phyloP scores from a whole-genome alignment of 2,888 invertebrate species.

The Nomada ruficornis region DNA sequence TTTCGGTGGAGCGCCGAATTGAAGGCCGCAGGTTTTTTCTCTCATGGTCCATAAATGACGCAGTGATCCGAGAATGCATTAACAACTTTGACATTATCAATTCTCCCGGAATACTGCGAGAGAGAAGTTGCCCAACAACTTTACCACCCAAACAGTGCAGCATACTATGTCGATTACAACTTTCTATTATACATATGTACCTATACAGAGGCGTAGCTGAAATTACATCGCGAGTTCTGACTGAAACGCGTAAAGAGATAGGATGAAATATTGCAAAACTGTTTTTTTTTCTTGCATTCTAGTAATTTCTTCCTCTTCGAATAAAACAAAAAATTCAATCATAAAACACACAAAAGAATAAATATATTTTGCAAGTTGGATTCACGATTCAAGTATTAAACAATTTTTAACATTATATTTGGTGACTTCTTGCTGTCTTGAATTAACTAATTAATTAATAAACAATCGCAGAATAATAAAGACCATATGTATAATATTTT shows the following conservation, averaged over 20 bases:
- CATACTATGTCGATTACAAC: constrained; percentile 43
- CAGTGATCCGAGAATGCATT: constrained; percentile 81
- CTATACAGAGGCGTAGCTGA: neutral
- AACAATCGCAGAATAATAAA: too few relatives aligned
- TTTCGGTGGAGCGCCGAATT: constrained; percentile 43
- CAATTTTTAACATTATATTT: too few relatives aligned
- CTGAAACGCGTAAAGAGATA: neutral
- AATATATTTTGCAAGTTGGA: too few relatives aligned
- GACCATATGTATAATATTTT: too few relatives aligned
- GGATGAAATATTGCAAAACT: constrained; percentile 3
- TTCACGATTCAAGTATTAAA: too few relatives aligned
- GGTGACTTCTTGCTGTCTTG: too few relatives aligned
- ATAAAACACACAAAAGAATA: too few relatives aligned
- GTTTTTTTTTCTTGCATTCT: neutral
- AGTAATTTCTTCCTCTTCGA: too few relatives aligned
- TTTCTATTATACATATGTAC: constrained; percentile 8
- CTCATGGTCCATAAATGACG: constrained; percentile 70
- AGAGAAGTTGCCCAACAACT: constrained; percentile 74
- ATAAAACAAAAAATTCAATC: too few relatives aligned
- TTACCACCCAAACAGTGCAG: constrained; percentile 61
- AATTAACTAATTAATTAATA: too few relatives aligned
- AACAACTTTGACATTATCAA: constrained; percentile 81
- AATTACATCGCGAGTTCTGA: constrained; percentile 17
- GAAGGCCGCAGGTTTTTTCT: constrained; percentile 50
- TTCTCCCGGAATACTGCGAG: constrained; percentile 75